Base-by-base conservation (phyloP, 2,113 vertebrate genomes). In the Scophthalmus maximus region DNA sequence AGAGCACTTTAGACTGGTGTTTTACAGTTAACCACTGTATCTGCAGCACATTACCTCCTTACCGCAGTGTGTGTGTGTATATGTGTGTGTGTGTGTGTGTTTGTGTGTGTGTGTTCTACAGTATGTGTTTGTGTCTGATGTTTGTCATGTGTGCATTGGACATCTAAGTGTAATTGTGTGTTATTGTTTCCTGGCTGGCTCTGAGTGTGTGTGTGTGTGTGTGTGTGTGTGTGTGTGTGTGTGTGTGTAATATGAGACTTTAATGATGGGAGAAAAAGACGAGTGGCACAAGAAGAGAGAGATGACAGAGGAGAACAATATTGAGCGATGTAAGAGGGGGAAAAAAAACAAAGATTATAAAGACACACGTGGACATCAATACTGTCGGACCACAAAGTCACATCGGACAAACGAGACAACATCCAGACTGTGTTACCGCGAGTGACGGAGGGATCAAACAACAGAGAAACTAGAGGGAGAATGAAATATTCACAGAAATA, bases 1-100 rank as follows among this genome's bases (percentile, higher is more conserved):
- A 82, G 42, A 81, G 88, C 90, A 91, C 89, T 89, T 87, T 82
- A 84, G 83, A 62, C 81, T 71, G 68, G 59, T 79, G 76, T 77
- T 84, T 81, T 82, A 86, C 83, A 82, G 63, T 92, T 90, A 88
- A 92, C 90, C 90, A 88, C 89, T 79, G 64, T 76, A 88, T 78
- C 81, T 86, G 38, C 68, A 76, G 81, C 77, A 78, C 86, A 90
- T 88, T 88, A 89, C 81, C 75, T 57, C 60, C 84, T 79, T 22
- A 83, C 82, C 80, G 4, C 83, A 86, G 55, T 38, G 72, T 79
- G 44, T 79, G 66, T 69, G 71, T 44, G 17, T 70, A 58, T 47
- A 18, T 52, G 11, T 47, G 55, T 51, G 23, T n/a, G 36, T 47
- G 9, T 29, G 18, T 30, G 17, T 55, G 49, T 47, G 53, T 58